Evolutionary conservation across 23 tunicate species (phyloP).

Genomic region (Ciona savignyi): DNA sequence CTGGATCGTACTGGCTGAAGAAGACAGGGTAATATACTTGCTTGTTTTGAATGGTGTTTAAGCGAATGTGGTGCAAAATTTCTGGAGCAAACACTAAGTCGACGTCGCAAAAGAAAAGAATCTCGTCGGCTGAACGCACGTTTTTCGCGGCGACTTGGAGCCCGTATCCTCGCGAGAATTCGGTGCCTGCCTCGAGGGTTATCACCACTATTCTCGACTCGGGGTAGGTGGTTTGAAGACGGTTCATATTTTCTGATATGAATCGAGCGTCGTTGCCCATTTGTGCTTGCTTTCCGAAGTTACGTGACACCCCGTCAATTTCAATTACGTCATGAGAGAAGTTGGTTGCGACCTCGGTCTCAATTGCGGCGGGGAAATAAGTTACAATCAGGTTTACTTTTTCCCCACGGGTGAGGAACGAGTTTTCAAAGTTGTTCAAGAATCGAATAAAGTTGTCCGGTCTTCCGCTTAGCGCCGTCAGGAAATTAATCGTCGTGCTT

Average conservation of each 20-base stretch:
- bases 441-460: conserved; percentile 50
- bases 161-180: conserved; percentile 86
- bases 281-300: background rate
- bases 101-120: conserved; percentile 87
- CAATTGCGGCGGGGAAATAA: conserved; percentile 18
- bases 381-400: conserved; percentile 41
- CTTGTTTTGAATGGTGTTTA: conserved; percentile 59
- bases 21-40: conserved; percentile 83
- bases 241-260: conserved; percentile 16
- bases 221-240: conserved; percentile 30
- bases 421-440: conserved; percentile 52
- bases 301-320: background rate
- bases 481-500: conserved; percentile 38
- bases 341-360: background rate
- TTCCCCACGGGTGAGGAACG: conserved; percentile 33
- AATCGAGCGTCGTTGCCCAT: conserved; percentile 13
- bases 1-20: conserved; percentile 90
- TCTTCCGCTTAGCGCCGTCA: conserved; percentile 64
- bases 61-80: conserved; percentile 51
- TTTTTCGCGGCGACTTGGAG: conserved; percentile 32
- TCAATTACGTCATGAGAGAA: conserved; percentile 1
- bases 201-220: conserved; percentile 7
- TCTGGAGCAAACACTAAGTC: conserved; percentile 68
- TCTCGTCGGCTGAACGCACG: conserved; percentile 30
- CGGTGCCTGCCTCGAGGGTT: conserved; percentile 20